Evolutionary conservation across 2,888 invertebrate species (phyloP).

Genomic region (Tetragonula carbonaria): DNA sequence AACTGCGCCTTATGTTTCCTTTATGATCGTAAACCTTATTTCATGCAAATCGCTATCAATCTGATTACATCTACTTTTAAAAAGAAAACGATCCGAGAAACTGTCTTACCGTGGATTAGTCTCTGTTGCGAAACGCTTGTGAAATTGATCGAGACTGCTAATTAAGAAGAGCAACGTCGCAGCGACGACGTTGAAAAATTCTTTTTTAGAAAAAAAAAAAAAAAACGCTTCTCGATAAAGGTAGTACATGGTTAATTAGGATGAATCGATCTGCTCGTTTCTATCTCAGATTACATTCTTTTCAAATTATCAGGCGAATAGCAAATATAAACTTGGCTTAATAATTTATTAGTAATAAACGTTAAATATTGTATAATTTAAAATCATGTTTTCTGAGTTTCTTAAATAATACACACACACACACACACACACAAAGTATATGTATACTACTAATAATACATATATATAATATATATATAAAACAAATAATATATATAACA

Average conservation of each 20-base stretch:
- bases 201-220: not conserved
- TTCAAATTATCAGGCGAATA: not conserved
- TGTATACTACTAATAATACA: not conserved
- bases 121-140: not conserved
- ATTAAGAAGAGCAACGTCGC: not conserved
- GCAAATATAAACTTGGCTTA: not conserved
- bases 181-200: not conserved
- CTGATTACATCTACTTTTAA: conserved; percentile 21
- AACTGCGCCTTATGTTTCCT: conserved; percentile 34
- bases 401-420: not conserved
- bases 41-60: conserved; percentile 41
- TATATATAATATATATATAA: no score
- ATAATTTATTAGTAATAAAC: not conserved
- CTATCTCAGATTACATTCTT: not conserved
- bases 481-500: no score
- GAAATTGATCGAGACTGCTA: not conserved
- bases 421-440: not conserved
- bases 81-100: conserved; percentile 6
- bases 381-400: not conserved
- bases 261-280: not conserved
- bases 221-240: not conserved
- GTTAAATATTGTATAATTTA: not conserved
- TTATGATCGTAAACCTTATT: conserved; percentile 33
- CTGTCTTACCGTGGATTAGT: not conserved
- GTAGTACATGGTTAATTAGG: not conserved